Conservation (phyloP, 2,113 vertebrate species). For the Thryonomys swinderianus region DNA sequence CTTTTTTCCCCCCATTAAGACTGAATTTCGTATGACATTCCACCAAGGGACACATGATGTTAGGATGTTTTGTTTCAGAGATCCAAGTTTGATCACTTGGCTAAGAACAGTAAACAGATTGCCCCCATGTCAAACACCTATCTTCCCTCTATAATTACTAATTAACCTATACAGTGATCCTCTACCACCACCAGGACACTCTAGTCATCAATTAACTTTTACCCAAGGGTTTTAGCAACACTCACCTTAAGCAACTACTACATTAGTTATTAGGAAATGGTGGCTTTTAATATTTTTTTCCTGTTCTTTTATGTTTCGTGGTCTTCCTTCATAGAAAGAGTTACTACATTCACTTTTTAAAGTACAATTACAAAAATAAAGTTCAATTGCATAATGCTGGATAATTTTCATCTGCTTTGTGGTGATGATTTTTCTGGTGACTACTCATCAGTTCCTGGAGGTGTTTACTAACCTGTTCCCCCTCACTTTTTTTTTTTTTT, state of each 20-base stretch:
- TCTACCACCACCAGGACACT: background rate
- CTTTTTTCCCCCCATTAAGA: background rate
- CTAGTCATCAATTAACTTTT: background rate
- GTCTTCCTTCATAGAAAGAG: background rate
- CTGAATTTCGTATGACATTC: background rate
- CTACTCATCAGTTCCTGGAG: background rate
- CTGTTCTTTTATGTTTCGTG: background rate
- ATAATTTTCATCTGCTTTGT: background rate
- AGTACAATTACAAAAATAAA: too few relatives aligned
- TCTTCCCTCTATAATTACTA: background rate
- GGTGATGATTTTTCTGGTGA: background rate
- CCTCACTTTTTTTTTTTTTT: too few relatives aligned
- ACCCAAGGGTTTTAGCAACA: background rate
- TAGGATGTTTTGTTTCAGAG: background rate
- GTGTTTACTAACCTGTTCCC: background rate
- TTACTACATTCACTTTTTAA: background rate
- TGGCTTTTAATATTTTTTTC: background rate
- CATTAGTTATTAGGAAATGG: background rate
- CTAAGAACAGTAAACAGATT: background rate
- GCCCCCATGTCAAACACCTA: background rate
- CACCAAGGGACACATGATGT: background rate
- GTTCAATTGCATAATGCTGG: background rate
- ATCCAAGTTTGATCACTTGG: background rate
- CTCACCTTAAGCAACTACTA: background rate
- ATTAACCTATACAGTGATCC: background rate